Percentiles rank a stretch among this genome's conserved stretches.
Conservation (phyloP, 2,888 invertebrate genomes). For the Argyresthia goedartella region DNA sequence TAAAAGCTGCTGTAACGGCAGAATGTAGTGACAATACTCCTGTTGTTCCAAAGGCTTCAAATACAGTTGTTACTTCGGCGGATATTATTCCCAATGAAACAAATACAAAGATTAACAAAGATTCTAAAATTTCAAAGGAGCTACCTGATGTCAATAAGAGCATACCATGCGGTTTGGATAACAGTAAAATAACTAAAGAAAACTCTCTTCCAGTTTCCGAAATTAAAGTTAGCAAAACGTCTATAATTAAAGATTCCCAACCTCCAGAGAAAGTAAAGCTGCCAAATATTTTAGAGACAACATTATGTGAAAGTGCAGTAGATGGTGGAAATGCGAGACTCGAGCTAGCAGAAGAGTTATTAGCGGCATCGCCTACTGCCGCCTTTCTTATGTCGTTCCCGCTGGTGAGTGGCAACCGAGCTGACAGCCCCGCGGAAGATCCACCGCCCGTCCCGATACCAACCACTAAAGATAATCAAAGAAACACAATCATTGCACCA, state of each 20-base stretch:
- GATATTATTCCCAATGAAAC: neutral
- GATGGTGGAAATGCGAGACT: conserved; percentile 69
- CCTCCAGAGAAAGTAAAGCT: conserved; percentile 18
- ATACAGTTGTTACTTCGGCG: neutral
- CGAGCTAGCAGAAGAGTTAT: conserved; percentile 61
- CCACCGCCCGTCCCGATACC: neutral
- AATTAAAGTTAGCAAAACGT: neutral
- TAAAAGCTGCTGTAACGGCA: neutral
- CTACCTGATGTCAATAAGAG: neutral
- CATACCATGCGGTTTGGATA: neutral
- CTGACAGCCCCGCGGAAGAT: conserved; percentile 61
- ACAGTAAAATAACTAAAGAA: neutral
- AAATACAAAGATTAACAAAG: neutral
- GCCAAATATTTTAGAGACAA: conserved; percentile 44
- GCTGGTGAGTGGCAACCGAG: conserved; percentile 72
- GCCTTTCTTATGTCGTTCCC: conserved; percentile 84
- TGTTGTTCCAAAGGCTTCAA: neutral
- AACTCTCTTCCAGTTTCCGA: neutral
- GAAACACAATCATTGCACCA: conserved; percentile 23
- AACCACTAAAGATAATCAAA: conserved; percentile 4
- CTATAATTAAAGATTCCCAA: neutral
- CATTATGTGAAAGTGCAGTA: conserved; percentile 49
- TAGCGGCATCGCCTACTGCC: conserved; percentile 78
- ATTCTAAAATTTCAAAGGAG: neutral
- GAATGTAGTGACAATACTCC: neutral